phyloP scores from a whole-genome alignment of 2,113 vertebrate species.

The Hippocampus mohnikei region DNA sequence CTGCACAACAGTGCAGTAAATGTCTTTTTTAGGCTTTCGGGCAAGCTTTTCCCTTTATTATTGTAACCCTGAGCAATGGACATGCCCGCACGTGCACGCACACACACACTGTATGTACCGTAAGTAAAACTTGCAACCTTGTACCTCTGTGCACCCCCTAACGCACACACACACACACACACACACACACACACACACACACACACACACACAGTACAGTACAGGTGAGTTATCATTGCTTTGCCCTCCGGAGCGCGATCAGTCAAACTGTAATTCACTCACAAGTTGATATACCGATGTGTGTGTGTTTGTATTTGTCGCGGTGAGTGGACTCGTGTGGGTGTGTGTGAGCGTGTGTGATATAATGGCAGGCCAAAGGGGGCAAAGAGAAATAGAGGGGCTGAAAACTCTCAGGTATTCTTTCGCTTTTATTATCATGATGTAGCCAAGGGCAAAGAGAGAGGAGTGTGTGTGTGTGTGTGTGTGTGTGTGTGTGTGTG shows the following conservation, averaged over 20 bases:
- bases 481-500: neutral
- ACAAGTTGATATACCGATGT: slow-evolving; percentile 62
- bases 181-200: slow-evolving; percentile 8
- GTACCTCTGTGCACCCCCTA: slow-evolving; percentile 45
- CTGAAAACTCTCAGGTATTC: slow-evolving; percentile 65
- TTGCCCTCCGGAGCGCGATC: slow-evolving; percentile 70
- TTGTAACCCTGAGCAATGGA: slow-evolving; percentile 44
- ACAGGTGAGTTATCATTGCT: slow-evolving; percentile 66
- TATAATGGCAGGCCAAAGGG: slow-evolving; percentile 66
- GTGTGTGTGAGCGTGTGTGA: slow-evolving; percentile 27
- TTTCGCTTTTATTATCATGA: slow-evolving; percentile 67
- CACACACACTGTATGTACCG: neutral
- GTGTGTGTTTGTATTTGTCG: slow-evolving; percentile 27
- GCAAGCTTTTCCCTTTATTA: slow-evolving; percentile 42
- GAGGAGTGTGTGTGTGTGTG: neutral
- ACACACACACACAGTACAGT: slow-evolving; percentile 29
- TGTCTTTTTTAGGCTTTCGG: slow-evolving; percentile 31
- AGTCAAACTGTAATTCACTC: slow-evolving; percentile 71
- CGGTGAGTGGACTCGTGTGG: slow-evolving; percentile 23
- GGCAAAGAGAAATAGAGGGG: slow-evolving; percentile 58
- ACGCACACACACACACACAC: slow-evolving; percentile 9
- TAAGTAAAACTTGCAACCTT: slow-evolving; percentile 47
- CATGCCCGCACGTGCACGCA: neutral
- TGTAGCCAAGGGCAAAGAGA: slow-evolving; percentile 49
- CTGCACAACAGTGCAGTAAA: slow-evolving; percentile 35